Percentiles rank a stretch among this genome's conserved stretches.
Evolutionary conservation across 2,113 vertebrate genomes (phyloP).

Genomic region (Arizona elegans): DNA sequence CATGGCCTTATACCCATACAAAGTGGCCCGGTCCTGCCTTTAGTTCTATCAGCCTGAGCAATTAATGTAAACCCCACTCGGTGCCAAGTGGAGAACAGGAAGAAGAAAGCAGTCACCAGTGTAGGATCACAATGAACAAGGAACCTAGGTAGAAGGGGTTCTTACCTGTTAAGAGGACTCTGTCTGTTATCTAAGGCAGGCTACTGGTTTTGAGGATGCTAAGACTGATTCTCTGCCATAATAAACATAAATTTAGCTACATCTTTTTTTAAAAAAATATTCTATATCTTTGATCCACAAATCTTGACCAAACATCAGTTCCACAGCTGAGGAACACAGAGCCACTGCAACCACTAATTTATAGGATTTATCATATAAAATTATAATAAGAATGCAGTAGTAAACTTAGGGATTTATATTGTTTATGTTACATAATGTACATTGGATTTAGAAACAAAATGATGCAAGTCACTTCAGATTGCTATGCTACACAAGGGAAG

Average conservation of each 20-base stretch:
- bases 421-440: background rate
- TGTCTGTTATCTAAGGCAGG: background rate
- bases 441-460: background rate
- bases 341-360: background rate
- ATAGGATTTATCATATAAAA: background rate
- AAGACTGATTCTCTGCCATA: background rate
- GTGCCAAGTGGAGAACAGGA: background rate
- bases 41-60: background rate
- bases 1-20: background rate
- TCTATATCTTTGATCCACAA: background rate
- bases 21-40: background rate
- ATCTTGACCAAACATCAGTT: background rate
- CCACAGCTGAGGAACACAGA: background rate
- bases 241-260: background rate
- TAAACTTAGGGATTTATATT: background rate
- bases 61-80: background rate
- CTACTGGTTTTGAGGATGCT: too few species aligned
- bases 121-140: background rate
- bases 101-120: background rate
- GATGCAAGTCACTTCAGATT: background rate
- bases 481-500: background rate
- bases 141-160: background rate
- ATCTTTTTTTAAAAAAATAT: background rate
- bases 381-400: background rate
- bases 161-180: background rate